phyloP scores from a whole-genome alignment of 1,140 invertebrate species.

The Lepidurus arcticus region DNA sequence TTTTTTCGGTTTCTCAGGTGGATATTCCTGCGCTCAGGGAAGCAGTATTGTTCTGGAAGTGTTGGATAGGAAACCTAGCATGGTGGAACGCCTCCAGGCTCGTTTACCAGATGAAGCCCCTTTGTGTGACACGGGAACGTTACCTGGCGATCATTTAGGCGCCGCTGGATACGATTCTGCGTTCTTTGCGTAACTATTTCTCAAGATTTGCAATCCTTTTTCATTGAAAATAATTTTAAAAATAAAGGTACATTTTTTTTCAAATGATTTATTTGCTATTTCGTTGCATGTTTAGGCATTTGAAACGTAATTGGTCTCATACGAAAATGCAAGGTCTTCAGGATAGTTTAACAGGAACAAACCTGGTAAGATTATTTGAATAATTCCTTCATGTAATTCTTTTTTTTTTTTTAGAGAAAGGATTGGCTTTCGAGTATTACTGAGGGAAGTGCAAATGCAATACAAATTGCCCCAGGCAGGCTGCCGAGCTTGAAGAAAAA shows the following conservation, averaged over 20 bases:
- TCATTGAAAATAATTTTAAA: background rate
- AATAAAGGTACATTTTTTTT: too few relatives aligned
- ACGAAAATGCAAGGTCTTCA: slow-evolving; percentile 30
- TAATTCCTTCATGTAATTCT: background rate
- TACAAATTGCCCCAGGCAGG: background rate
- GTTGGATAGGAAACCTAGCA: slow-evolving; percentile 48
- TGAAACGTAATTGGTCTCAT: slow-evolving; percentile 63
- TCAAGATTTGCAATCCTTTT: slow-evolving; percentile 23
- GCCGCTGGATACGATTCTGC: slow-evolving; percentile 66
- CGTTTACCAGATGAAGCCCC: slow-evolving; percentile 47
- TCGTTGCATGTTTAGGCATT: slow-evolving; percentile 46
- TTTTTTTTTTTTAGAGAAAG: background rate
- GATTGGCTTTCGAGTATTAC: slow-evolving; percentile 13
- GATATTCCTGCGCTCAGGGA: slow-evolving; percentile 39
- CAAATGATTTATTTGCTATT: background rate
- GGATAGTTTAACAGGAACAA: background rate
- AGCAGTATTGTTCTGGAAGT: slow-evolving; percentile 52
- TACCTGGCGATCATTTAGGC: slow-evolving; percentile 66
- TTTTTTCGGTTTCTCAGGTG: background rate
- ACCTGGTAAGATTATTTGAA: background rate
- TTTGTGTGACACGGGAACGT: slow-evolving; percentile 50
- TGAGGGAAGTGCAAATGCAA: background rate
- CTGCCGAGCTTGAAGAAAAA: slow-evolving; percentile 1
- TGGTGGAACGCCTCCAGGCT: slow-evolving; percentile 47
- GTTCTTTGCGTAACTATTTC: slow-evolving; percentile 51